A percentile compares a stretch with the other conserved stretches of the same genome.
These are phyloP conservation scores for Lordiphosa andalusiaca DNA, from an alignment of 2,888 invertebrate species.

Conservation along the genomic window DNA sequence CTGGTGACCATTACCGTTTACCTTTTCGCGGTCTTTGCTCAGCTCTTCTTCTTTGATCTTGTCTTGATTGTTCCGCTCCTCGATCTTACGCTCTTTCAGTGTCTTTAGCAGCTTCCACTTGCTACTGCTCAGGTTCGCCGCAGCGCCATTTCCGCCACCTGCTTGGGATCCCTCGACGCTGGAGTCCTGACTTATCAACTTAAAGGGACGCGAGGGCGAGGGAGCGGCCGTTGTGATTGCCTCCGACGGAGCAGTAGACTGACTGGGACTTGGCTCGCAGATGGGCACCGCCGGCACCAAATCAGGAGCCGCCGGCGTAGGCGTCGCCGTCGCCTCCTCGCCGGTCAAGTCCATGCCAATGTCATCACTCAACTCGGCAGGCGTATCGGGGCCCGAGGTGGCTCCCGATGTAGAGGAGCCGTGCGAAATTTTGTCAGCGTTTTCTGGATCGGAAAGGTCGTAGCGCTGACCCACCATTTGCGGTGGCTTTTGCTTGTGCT, in stretches of 20 bases:
- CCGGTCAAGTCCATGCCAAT: not conserved
- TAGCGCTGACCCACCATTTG: constrained; percentile 5
- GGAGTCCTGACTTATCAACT: constrained; percentile 67
- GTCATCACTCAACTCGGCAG: constrained; percentile 84
- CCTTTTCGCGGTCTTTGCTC: constrained; percentile 86
- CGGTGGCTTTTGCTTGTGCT: constrained; percentile 1
- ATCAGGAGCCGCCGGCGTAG: not conserved
- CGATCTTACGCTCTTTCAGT: constrained; percentile 92
- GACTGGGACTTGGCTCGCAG: not conserved
- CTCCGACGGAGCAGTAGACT: not conserved
- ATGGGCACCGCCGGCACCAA: not conserved
- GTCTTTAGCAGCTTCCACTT: constrained; percentile 96
- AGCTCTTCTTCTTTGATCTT: constrained; percentile 84
- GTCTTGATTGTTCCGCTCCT: constrained; percentile 88
- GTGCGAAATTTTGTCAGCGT: not conserved
- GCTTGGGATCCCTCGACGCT: constrained; percentile 77
- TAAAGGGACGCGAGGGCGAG: constrained; percentile 1
- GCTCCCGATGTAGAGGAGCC: constrained; percentile 89
- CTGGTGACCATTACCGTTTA: constrained; percentile 75
- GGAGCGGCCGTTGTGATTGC: not conserved
- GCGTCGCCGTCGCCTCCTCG: not conserved
- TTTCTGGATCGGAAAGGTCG: not conserved
- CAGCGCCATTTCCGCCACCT: constrained; percentile 61
- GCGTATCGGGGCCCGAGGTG: constrained; percentile 94
- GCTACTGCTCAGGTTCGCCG: constrained; percentile 86